Conservation (phyloP, 2,797 vertebrate species). For the Phataginus tricuspis region DNA sequence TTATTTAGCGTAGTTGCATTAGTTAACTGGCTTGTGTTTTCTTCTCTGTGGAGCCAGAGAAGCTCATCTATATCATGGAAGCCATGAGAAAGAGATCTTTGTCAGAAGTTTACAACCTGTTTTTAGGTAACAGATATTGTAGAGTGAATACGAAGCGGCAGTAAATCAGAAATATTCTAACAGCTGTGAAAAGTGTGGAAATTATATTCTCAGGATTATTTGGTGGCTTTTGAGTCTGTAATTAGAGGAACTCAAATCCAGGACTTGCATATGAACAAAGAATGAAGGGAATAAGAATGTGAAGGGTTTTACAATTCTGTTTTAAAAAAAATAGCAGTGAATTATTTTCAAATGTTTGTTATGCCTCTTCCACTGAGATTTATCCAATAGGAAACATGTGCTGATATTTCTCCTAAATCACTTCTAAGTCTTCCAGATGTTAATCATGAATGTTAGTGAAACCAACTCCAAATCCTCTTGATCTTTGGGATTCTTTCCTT, state of each 20-base stretch:
- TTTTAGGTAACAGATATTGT: constrained; percentile 1
- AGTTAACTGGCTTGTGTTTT: constrained; percentile 63
- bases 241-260: constrained; percentile 9
- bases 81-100: constrained; percentile 17
- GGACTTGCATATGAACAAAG: not conserved
- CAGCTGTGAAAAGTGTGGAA: constrained; percentile 18
- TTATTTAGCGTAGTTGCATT: constrained; percentile 64
- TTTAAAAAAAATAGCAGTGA: not conserved
- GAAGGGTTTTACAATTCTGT: not conserved
- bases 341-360: constrained; percentile 63
- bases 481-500: constrained; percentile 63
- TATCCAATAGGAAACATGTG: constrained; percentile 63
- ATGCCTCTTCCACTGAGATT: constrained; percentile 50
- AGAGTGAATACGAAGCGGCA: constrained; percentile 33
- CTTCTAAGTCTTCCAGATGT: constrained; percentile 74
- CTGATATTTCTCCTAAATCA: constrained; percentile 65
- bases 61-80: not conserved
- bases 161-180: constrained; percentile 60
- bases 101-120: constrained; percentile 25
- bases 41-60: constrained; percentile 39
- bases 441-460: constrained; percentile 65
- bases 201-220: constrained; percentile 1
- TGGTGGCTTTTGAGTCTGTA: not conserved
- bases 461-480: constrained; percentile 55
- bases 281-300: not conserved